These are phyloP conservation scores for Cordilura impudica DNA, from an alignment of 2,888 invertebrate genomes.

Conservation along the genomic window DNA sequence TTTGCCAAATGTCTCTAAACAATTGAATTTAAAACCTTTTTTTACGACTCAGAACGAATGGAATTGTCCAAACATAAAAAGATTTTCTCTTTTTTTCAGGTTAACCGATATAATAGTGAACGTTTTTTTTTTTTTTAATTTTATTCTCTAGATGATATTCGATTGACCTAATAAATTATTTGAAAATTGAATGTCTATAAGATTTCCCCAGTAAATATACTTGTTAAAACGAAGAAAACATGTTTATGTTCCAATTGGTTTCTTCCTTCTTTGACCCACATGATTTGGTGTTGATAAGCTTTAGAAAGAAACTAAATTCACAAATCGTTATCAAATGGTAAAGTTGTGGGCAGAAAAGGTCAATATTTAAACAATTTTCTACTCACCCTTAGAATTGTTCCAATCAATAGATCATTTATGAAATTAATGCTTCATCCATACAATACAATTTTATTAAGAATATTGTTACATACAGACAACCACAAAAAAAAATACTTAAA, in stretches of 20 bases:
- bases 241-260: neutral
- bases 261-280: neutral
- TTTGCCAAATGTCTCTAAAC: slow-evolving; percentile 26
- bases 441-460: neutral
- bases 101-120: neutral
- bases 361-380: slow-evolving; percentile 1
- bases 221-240: neutral
- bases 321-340: too few relatives aligned
- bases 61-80: neutral
- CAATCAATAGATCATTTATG: too few relatives aligned
- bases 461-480: slow-evolving; percentile 31
- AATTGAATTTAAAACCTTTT: slow-evolving; percentile 25
- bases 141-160: neutral
- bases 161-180: neutral
- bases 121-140: neutral
- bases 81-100: neutral
- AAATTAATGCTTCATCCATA: neutral
- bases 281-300: too few relatives aligned
- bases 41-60: neutral
- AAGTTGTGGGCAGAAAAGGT: too few relatives aligned
- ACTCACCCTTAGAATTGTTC: too few relatives aligned
- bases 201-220: neutral
- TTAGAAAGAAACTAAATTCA: too few relatives aligned
- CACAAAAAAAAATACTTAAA: slow-evolving; percentile 18
- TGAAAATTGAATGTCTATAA: neutral